Conservation (phyloP, 2,113 vertebrate species). For the Neoarius graeffei region DNA sequence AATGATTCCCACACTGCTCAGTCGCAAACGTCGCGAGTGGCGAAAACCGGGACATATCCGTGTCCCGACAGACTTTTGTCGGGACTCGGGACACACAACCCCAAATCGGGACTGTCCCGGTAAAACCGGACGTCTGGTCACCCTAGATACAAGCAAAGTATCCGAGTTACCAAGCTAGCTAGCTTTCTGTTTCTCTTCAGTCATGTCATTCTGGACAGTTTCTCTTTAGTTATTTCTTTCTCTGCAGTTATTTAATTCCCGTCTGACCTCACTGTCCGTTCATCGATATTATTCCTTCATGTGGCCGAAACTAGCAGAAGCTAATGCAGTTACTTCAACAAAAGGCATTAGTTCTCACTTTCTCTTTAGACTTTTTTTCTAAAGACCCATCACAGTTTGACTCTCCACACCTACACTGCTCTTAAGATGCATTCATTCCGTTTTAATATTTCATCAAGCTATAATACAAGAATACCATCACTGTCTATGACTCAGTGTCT, state of each 20-base stretch:
- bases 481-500: constrained; percentile 8
- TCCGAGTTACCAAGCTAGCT: background rate
- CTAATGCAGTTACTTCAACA: background rate
- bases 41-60: too few species aligned
- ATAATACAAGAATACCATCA: background rate
- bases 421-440: background rate
- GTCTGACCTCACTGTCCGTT: background rate
- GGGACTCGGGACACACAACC: too few species aligned
- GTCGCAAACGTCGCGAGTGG: too few species aligned
- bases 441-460: constrained; percentile 15
- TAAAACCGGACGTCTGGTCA: too few species aligned
- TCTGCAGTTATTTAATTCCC: background rate
- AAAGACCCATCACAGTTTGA: background rate
- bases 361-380: background rate
- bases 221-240: background rate
- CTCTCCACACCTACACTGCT: background rate
- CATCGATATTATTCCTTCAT: background rate
- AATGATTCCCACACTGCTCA: too few species aligned
- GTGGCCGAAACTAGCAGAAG: background rate
- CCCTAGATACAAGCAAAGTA: background rate
- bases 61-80: too few species aligned
- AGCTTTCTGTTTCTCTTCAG: background rate
- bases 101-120: too few species aligned
- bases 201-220: background rate
- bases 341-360: background rate